A percentile compares a stretch with the other conserved stretches of the same genome.
phyloP scores from a whole-genome alignment of 2,888 invertebrate genomes.

The Sylvicola fuscatus region DNA sequence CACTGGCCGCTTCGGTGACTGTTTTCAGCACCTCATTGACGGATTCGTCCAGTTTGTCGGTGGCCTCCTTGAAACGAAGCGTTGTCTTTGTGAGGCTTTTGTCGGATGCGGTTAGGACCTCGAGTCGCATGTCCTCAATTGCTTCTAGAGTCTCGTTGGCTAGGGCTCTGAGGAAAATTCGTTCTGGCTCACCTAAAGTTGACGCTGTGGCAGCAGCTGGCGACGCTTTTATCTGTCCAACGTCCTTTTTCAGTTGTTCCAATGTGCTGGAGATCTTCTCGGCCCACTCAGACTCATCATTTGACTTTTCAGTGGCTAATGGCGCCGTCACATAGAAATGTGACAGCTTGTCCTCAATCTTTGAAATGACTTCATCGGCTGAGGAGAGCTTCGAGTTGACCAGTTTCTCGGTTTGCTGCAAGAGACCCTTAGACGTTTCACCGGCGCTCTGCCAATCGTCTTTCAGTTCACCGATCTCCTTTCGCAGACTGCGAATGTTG shows the following conservation, averaged over 20 bases:
- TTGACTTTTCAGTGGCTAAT: slow-evolving; percentile 6
- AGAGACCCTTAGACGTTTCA: slow-evolving; percentile 14
- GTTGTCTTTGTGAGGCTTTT: slow-evolving; percentile 30
- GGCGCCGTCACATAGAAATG: slow-evolving; percentile 14
- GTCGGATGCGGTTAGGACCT: slow-evolving; percentile 26
- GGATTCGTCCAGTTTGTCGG: slow-evolving; percentile 27
- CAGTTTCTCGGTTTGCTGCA: slow-evolving; percentile 15
- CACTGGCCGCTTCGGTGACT: slow-evolving; percentile 32
- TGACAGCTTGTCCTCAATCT: slow-evolving; percentile 18
- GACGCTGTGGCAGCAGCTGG: background rate
- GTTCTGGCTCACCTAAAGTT: slow-evolving; percentile 15
- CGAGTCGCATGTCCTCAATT: slow-evolving; percentile 31
- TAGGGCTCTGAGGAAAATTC: slow-evolving; percentile 29
- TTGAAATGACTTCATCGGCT: slow-evolving; percentile 16
- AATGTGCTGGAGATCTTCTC: slow-evolving; percentile 26
- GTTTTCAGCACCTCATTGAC: slow-evolving; percentile 34
- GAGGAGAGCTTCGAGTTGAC: slow-evolving; percentile 15
- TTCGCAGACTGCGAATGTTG: slow-evolving; percentile 15
- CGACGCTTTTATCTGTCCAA: slow-evolving; percentile 13
- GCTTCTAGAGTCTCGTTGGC: slow-evolving; percentile 40
- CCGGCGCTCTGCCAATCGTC: slow-evolving; percentile 16
- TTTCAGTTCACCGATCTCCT: slow-evolving; percentile 17
- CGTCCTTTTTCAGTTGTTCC: slow-evolving; percentile 23
- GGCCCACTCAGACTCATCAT: slow-evolving; percentile 23
- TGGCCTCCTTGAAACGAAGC: slow-evolving; percentile 31